These are phyloP conservation scores for Pantherophis alleghaniensis DNA, from an alignment of 2,797 vertebrate species.

Conservation along the genomic window DNA sequence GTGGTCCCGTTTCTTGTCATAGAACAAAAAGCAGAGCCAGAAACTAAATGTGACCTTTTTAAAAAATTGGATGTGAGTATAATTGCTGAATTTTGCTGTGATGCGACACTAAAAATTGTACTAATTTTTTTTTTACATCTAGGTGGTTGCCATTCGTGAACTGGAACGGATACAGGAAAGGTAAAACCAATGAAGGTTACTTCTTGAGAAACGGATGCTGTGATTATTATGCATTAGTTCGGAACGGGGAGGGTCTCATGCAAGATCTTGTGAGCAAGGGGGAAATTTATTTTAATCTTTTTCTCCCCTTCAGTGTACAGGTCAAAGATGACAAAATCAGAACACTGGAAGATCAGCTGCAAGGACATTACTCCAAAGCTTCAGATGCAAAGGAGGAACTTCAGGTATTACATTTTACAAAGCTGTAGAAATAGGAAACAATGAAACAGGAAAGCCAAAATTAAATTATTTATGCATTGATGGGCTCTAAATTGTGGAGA, in stretches of 20 bases:
- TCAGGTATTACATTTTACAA: constrained; percentile 61
- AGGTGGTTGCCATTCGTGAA: constrained; percentile 74
- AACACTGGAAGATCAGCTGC: constrained; percentile 74
- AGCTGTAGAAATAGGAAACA: neutral
- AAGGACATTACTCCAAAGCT: constrained; percentile 62
- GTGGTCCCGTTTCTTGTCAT: constrained; percentile 11
- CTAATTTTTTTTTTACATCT: constrained; percentile 64
- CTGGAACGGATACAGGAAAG: constrained; percentile 91
- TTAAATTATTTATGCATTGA: neutral
- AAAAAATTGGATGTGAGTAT: constrained; percentile 30
- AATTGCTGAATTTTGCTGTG: constrained; percentile 53
- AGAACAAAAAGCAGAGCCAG: constrained; percentile 15
- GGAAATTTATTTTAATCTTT: constrained; percentile 2
- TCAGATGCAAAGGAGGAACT: constrained; percentile 72
- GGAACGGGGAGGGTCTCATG: neutral
- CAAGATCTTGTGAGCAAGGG: neutral
- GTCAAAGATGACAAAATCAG: constrained; percentile 77
- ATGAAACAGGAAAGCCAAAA: neutral
- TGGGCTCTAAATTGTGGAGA: neutral
- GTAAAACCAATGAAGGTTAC: constrained; percentile 67
- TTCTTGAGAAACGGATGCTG: constrained; percentile 30
- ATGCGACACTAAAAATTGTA: constrained; percentile 54
- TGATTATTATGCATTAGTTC: neutral
- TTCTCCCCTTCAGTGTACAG: constrained; percentile 60
- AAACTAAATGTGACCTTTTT: neutral